phyloP scores from a whole-genome alignment of 2,888 invertebrate genomes.

The Chloroclystis v-ata region DNA sequence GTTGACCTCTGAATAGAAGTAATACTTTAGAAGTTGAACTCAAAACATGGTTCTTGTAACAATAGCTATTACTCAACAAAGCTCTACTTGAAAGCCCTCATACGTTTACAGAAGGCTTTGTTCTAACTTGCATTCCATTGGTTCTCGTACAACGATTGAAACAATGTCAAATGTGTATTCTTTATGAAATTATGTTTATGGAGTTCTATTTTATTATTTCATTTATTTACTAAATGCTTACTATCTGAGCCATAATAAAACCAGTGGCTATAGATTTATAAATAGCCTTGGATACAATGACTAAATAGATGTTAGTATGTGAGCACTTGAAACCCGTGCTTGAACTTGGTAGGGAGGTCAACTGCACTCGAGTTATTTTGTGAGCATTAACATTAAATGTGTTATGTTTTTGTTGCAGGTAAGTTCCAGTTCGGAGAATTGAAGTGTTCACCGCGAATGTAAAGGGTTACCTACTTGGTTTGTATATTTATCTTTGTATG shows the following conservation, averaged over 20 bases:
- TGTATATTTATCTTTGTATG: not conserved
- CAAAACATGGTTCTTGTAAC: constrained; percentile 11
- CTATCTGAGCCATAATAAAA: not conserved
- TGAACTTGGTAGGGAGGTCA: constrained; percentile 38
- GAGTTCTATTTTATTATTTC: too few species aligned
- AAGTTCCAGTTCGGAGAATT: constrained; percentile 28
- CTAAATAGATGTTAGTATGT: constrained; percentile 9
- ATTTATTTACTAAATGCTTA: too few species aligned
- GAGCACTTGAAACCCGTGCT: constrained; percentile 25
- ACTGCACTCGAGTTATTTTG: constrained; percentile 31
- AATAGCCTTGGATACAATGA: constrained; percentile 26
- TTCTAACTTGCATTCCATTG: constrained; percentile 55
- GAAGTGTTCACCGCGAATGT: constrained; percentile 6
- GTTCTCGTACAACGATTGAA: constrained; percentile 38
- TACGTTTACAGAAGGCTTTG: constrained; percentile 41
- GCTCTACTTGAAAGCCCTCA: constrained; percentile 30
- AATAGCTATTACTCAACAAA: constrained; percentile 28
- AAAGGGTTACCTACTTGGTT: constrained; percentile 22
- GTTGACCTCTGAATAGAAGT: not conserved
- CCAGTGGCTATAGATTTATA: constrained; percentile 31
- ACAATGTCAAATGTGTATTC: constrained; percentile 39
- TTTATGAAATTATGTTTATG: constrained; percentile 26
- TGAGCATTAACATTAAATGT: constrained; percentile 32
- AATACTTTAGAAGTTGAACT: not conserved
- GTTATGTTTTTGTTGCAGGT: constrained; percentile 46